phyloP scores from a whole-genome alignment of 1,140 invertebrate species.

The Aphelinus certus region DNA sequence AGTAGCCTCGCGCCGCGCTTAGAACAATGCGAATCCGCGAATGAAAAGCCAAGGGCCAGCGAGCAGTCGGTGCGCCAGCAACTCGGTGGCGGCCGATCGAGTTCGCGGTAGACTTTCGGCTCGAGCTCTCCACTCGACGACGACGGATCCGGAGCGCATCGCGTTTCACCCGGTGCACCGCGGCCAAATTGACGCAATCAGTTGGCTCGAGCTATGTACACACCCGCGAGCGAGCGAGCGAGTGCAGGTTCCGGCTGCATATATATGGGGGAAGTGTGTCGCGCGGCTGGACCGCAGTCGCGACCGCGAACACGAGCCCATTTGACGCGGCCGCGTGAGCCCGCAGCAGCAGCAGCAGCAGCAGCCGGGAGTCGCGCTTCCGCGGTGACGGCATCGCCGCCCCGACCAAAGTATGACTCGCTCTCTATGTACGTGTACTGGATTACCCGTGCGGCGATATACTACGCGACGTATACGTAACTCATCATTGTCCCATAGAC shows the following conservation, averaged over 20 bases:
- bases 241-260: too few species aligned
- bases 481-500: neutral
- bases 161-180: neutral
- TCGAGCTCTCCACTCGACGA: constrained; percentile 35
- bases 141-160: constrained; percentile 30
- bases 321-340: constrained; percentile 3
- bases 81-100: neutral
- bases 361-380: neutral
- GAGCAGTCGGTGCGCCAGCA: too few species aligned
- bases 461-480: too few species aligned
- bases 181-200: too few species aligned
- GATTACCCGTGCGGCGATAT: too few species aligned
- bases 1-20: too few species aligned
- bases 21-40: too few species aligned
- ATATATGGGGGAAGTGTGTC: neutral
- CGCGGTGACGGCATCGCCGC: neutral
- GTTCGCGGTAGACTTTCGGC: constrained; percentile 26
- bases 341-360: too few species aligned
- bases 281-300: constrained; percentile 3
- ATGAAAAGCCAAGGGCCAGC: too few species aligned
- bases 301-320: constrained; percentile 12
- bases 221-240: too few species aligned
- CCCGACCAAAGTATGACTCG: neutral
- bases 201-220: too few species aligned
- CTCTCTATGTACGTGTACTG: too few species aligned